Evolutionary conservation across 2,888 invertebrate genomes (phyloP), one percentile per base, ranked within the genome.

Genomic region (Eristalinus sepulchralis): DNA sequence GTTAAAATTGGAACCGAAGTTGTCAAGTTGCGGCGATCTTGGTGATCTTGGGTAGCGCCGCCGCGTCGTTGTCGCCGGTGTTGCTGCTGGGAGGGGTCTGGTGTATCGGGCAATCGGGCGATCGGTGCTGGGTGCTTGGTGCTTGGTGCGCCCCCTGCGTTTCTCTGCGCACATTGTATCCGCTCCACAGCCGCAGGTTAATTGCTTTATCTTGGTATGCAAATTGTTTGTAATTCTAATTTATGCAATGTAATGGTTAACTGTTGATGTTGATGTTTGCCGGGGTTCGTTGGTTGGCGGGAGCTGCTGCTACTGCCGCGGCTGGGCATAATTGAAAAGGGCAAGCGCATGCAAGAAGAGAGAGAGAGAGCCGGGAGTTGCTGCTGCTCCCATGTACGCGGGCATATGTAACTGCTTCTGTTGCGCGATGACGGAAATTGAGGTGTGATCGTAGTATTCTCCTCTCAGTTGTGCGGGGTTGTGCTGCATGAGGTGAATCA

Each of bases 161-260:
- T 17, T n/a, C 47, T 47, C 47, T 47, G 47, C 47, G 47, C 47
- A 47, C 47, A 47, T 47, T 47, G 47, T 47, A 47, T 47, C 47
- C 47, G 47, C 47, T 47, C 47, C 17, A 47, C 64, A 24, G 57
- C 59, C 67, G 53, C 62, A 36, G 66, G 70, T 63, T 86, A 86
- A 86, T 86, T 83, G 86, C 86, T 72, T 47, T 81, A 79, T 71
- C 66, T 64, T 66, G 83, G 78, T 75, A 86, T 86, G 86, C 83
- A 83, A 83, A 86, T 86, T 79, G 36, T 86, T 78, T 67, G 70
- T 75, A 60, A 67, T 75, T 79, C 71, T n/a, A 57, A 33, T 78
- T 75, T 67, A 83, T 82, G 72, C 77, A 73, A 78, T 36, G 64
- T 47, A 66, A 36, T 77, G 24, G 72, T 76, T 71, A 62, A 47